Percentiles rank a stretch among this genome's conserved stretches.
phyloP scores from a whole-genome alignment of 2,113 vertebrate species.

The Syngnathus scovelli region DNA sequence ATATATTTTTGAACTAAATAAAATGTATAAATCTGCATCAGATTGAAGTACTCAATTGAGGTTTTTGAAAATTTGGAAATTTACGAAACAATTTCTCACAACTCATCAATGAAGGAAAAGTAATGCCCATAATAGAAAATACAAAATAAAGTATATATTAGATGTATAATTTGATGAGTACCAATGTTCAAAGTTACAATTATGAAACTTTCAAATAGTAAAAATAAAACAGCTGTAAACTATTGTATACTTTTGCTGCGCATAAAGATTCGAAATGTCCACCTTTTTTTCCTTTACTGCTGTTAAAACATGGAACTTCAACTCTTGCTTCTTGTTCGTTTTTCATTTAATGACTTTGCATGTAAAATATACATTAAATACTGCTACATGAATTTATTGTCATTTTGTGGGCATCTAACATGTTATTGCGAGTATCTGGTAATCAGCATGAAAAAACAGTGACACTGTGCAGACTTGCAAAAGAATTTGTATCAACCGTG shows the following conservation, averaged over 20 bases:
- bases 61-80: not conserved
- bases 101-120: not conserved
- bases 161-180: too few relatives aligned
- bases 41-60: not conserved
- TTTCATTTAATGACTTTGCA: slow-evolving; percentile 11
- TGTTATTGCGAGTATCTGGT: slow-evolving; percentile 28
- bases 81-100: not conserved
- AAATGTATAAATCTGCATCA: not conserved
- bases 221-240: not conserved
- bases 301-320: slow-evolving; percentile 1
- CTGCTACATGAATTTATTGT: slow-evolving; percentile 38
- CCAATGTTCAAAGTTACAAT: too few relatives aligned
- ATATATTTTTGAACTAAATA: not conserved
- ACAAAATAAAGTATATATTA: not conserved
- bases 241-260: not conserved
- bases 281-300: not conserved
- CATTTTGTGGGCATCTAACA: slow-evolving; percentile 23
- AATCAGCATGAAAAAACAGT: slow-evolving; percentile 6
- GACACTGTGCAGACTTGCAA: slow-evolving; percentile 13
- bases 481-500: slow-evolving; percentile 20
- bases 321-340: slow-evolving; percentile 7
- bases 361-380: slow-evolving; percentile 2
- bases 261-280: not conserved
- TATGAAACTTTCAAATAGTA: not conserved
- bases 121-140: not conserved